Evolutionary conservation across 53 echinoderm and acorn worm species (phyloP), one percentile per base, ranked within the genome.

Genomic region (Astropecten irregularis): DNA sequence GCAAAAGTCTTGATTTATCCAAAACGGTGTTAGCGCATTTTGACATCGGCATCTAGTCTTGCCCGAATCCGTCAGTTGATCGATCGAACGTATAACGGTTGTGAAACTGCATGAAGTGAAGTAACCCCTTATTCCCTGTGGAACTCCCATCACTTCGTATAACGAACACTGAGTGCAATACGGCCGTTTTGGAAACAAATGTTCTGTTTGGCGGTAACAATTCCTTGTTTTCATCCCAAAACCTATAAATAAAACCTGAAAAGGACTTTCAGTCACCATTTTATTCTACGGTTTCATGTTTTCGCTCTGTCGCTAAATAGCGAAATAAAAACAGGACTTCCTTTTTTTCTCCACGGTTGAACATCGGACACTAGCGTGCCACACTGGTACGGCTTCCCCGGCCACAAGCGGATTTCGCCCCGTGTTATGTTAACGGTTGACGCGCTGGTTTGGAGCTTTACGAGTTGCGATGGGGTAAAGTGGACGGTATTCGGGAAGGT

Each of bases 201-300:
- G n/a, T n/a, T 14, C 20, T 51, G 15, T 51, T 51, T 20, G 18
- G 18, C 51, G 20, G 11, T 16, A 28, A 58, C 26, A 58, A 28
- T 25, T 20, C 29, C 11, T 4, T 27, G n/a, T n/a, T n/a, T n/a
- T n/a, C n/a, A n/a, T n/a, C n/a, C n/a, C n/a, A n/a, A n/a, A n/a
- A n/a, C n/a, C n/a, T n/a, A n/a, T n/a, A n/a, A n/a, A n/a, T n/a
- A n/a, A n/a, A n/a, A n/a, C n/a, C n/a, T n/a, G n/a, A 18, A 49
- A 40, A 26, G 69, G 16, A 15, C 29, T 26, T 30, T 29, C 10
- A 21, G 1, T 13, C 14, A 1, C 7, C 14, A 29, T 49, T 69
- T 16, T 46, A 49, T 69, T 69, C 27, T 47, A 69, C 10, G 69
- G 69, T 47, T 69, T 69, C 69, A 15, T 69, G 48, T 27, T 48